phyloP scores from a whole-genome alignment of 2,888 invertebrate genomes.

The Drosophila mulleri region DNA sequence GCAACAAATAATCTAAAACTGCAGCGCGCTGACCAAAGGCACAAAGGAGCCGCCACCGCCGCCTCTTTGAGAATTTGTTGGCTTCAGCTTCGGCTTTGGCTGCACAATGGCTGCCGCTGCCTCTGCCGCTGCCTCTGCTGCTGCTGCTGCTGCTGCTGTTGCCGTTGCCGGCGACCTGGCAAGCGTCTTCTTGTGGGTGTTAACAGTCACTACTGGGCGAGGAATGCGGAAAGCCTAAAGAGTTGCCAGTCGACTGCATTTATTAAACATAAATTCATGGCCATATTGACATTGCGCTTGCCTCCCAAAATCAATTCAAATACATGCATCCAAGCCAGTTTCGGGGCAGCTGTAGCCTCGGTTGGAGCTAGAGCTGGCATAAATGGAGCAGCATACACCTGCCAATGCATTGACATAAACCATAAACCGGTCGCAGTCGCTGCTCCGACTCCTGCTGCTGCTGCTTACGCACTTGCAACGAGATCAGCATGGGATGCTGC shows the following conservation, averaged over 20 bases:
- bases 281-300: constrained; percentile 53
- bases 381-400: constrained; percentile 78
- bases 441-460: constrained; percentile 27
- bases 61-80: constrained; percentile 46
- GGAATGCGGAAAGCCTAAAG: constrained; percentile 71
- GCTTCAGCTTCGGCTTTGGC: constrained; percentile 22
- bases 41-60: constrained; percentile 71
- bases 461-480: constrained; percentile 74
- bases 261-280: constrained; percentile 77
- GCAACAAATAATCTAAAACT: constrained; percentile 82
- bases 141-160: neutral
- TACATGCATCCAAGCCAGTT: constrained; percentile 53
- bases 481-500: constrained; percentile 56
- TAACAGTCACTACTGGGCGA: constrained; percentile 49
- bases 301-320: constrained; percentile 68
- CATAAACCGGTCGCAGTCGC: constrained; percentile 71
- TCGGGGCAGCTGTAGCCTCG: constrained; percentile 12
- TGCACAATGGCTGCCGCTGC: constrained; percentile 45
- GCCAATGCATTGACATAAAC: constrained; percentile 80
- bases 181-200: constrained; percentile 58
- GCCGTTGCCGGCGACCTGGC: constrained; percentile 14
- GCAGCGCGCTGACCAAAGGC: constrained; percentile 72
- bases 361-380: constrained; percentile 27
- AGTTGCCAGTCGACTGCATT: constrained; percentile 51
- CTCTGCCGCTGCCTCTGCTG: neutral